Conservation (phyloP, 2,797 vertebrate species). For the Sebastiscus tertius region DNA sequence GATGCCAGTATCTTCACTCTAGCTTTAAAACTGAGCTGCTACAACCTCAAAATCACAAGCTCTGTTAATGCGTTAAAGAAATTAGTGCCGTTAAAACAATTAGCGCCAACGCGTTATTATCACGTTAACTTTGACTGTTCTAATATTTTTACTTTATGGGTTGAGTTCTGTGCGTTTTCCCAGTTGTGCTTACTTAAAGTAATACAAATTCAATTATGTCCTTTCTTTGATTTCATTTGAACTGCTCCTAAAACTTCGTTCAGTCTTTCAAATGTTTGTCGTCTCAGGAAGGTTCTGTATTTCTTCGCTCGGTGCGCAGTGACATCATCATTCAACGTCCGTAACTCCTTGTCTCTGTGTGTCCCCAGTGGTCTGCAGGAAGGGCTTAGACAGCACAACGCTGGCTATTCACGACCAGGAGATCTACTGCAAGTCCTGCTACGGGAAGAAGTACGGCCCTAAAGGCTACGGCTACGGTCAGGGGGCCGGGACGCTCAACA, state of each 20-base stretch:
- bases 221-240: too few species aligned
- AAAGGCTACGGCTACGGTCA: constrained; percentile 97
- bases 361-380: constrained; percentile 91
- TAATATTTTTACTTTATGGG: background rate
- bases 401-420: constrained; percentile 92
- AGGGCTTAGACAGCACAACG: constrained; percentile 95
- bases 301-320: background rate
- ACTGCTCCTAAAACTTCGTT: too few species aligned
- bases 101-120: too few species aligned
- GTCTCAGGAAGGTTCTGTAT: background rate
- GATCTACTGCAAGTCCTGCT: constrained; percentile 97
- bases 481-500: constrained; percentile 93
- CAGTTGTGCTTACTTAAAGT: too few species aligned
- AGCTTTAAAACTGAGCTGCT: too few species aligned
- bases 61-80: too few species aligned
- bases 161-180: background rate
- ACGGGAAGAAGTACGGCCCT: constrained; percentile 95
- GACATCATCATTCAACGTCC: background rate
- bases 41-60: too few species aligned
- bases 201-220: too few species aligned
- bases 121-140: too few species aligned
- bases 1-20: too few species aligned
- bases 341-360: background rate
- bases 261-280: too few species aligned
- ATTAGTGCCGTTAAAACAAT: too few species aligned